phyloP scores from a whole-genome alignment of 2,113 vertebrate species.

The Trachemys scripta region DNA sequence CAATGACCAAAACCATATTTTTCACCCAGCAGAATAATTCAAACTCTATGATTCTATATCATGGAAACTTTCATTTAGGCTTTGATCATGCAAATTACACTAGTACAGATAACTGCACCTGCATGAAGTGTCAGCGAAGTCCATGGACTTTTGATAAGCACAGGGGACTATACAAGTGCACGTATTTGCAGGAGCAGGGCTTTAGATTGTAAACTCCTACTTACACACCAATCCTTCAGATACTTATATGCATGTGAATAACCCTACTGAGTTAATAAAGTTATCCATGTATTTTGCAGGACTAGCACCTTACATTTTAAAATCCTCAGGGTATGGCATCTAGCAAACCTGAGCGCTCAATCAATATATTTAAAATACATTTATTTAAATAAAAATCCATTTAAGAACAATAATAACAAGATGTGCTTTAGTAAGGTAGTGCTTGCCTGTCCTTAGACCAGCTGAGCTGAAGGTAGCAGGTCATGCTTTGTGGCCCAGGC shows the following conservation, averaged over 20 bases:
- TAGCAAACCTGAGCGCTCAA: background rate
- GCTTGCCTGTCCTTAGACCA: background rate
- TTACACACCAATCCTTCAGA: background rate
- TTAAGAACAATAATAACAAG: background rate
- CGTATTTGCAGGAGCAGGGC: background rate
- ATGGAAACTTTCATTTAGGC: background rate
- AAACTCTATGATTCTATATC: background rate
- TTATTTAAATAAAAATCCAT: background rate
- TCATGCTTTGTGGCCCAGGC: background rate
- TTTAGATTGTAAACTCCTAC: background rate
- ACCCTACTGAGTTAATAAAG: background rate
- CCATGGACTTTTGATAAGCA: background rate
- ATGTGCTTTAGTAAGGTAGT: background rate
- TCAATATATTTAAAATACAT: background rate
- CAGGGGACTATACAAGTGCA: background rate
- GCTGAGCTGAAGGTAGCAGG: background rate
- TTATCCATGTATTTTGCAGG: background rate
- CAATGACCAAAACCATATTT: background rate
- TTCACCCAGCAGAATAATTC: background rate
- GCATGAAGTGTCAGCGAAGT: background rate
- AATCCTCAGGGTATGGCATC: background rate
- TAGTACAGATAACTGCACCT: background rate
- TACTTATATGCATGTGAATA: background rate
- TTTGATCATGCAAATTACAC: background rate
- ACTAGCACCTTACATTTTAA: background rate